Percentiles rank a stretch among this genome's conserved stretches.
phyloP scores from a whole-genome alignment of 2,113 vertebrate species.

The Potamarius usumacintae region DNA sequence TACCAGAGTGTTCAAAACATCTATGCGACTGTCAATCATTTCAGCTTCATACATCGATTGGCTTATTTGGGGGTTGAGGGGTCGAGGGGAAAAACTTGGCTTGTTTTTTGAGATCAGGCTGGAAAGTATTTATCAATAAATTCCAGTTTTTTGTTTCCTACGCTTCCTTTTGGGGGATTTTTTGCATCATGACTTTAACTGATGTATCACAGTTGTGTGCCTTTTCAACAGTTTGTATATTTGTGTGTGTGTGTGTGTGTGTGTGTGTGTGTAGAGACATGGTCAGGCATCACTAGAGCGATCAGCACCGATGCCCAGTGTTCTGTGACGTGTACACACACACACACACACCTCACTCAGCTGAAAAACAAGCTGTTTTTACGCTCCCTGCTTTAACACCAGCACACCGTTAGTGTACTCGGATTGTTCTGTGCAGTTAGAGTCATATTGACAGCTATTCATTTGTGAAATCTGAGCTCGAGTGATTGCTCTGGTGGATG shows the following conservation, averaged over 20 bases:
- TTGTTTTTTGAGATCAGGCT: neutral
- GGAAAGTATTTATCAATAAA: neutral
- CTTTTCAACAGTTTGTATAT: neutral
- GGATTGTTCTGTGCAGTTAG: constrained; percentile 25
- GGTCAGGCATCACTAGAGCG: neutral
- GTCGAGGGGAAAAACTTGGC: neutral
- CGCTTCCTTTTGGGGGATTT: neutral
- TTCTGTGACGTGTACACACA: neutral
- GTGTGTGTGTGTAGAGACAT: neutral
- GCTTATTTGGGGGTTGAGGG: neutral
- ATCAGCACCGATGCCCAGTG: neutral
- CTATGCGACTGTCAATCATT: neutral
- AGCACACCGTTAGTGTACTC: constrained; percentile 2
- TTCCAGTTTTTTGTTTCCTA: neutral
- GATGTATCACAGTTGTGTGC: neutral
- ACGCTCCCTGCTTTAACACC: constrained; percentile 6
- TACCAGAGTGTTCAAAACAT: neutral
- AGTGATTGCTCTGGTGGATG: constrained; percentile 31
- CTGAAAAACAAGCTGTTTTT: neutral
- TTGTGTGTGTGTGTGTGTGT: constrained; percentile 9
- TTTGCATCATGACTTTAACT: neutral
- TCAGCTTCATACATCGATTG: neutral
- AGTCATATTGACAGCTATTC: constrained; percentile 42
- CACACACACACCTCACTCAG: neutral
- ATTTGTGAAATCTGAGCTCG: constrained; percentile 42